A percentile compares a stretch with the other conserved stretches of the same genome.
These are phyloP conservation scores for Ascidia mentula DNA, from an alignment of 23 tunicate genomes.

Conservation along the genomic window DNA sequence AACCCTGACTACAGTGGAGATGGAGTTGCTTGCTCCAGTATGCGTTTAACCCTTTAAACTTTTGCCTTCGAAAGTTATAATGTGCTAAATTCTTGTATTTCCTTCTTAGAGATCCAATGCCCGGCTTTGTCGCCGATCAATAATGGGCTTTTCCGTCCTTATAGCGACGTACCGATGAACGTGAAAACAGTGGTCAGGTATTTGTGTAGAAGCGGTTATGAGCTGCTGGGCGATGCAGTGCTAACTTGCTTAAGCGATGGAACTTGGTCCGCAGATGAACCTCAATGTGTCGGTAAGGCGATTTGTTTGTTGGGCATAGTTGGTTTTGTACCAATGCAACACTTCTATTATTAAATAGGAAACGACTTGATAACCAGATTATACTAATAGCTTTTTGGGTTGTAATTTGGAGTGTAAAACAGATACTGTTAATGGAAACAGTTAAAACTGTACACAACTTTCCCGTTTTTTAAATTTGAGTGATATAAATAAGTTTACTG, in stretches of 20 bases:
- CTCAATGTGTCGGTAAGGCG: constrained; percentile 43
- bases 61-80: neutral
- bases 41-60: neutral
- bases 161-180: neutral
- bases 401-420: too few relatives aligned
- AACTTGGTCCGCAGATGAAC: constrained; percentile 24
- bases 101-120: neutral
- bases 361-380: too few relatives aligned
- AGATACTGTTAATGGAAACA: too few relatives aligned
- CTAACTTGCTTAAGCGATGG: constrained; percentile 16
- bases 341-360: too few relatives aligned
- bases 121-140: neutral
- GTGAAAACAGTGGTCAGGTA: constrained; percentile 16
- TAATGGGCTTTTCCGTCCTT: constrained; percentile 2
- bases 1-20: constrained; percentile 43
- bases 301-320: too few relatives aligned
- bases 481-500: too few relatives aligned
- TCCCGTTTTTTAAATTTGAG: too few relatives aligned
- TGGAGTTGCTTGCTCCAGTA: constrained; percentile 39
- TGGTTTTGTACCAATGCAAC: too few relatives aligned
- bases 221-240: constrained; percentile 10
- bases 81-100: neutral
- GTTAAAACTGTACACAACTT: too few relatives aligned
- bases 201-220: constrained; percentile 22
- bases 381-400: too few relatives aligned